Conservation (phyloP, 2,888 invertebrate species). For the Cheilosia impressa region DNA sequence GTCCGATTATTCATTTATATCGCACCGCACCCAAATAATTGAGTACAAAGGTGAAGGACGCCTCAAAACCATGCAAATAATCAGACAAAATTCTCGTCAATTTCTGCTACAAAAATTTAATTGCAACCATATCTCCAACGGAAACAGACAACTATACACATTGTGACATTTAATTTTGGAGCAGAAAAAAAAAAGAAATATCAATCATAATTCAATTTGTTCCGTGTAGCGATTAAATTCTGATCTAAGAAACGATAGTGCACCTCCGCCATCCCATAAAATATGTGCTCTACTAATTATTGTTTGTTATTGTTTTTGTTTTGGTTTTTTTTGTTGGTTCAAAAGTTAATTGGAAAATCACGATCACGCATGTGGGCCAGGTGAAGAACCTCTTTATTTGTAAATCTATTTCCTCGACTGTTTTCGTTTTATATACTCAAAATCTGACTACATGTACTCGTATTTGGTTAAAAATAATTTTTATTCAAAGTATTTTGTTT, state of each 20-base stretch:
- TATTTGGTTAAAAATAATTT: not conserved
- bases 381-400: not conserved
- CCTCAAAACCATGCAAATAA: not conserved
- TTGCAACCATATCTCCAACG: not conserved
- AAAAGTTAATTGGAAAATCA: conserved; percentile 11
- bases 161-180: not conserved
- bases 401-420: too few relatives aligned
- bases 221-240: conserved; percentile 7
- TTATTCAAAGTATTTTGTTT: not conserved
- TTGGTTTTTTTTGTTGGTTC: not conserved
- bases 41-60: conserved; percentile 1
- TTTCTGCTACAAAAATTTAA: too few relatives aligned
- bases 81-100: not conserved
- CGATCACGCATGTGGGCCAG: conserved; percentile 13
- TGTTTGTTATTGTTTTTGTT: conserved; percentile 7
- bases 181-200: not conserved
- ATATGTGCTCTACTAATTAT: not conserved
- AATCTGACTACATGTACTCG: not conserved
- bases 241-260: conserved; percentile 1
- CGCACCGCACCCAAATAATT: too few relatives aligned
- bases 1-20: too few relatives aligned
- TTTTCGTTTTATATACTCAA: not conserved
- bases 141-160: not conserved
- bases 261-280: not conserved
- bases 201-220: conserved; percentile 20